Evolutionary conservation across 2,888 invertebrate species (phyloP).

Genomic region (Macaria notata): DNA sequence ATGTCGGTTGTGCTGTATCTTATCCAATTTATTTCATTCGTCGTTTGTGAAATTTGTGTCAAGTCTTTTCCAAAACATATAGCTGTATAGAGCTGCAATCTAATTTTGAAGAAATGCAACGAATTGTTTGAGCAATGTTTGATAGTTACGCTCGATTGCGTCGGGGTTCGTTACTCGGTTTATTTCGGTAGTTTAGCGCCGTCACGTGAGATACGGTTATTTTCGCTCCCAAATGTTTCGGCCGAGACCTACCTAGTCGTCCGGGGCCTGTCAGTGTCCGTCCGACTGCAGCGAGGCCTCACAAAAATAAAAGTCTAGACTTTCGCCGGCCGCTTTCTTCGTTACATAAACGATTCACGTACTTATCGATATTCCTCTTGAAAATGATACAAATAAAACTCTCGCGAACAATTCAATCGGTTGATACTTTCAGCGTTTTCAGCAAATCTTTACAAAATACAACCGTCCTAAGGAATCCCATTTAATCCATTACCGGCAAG

Average conservation of each 20-base stretch:
- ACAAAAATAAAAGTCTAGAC: constrained; percentile 31
- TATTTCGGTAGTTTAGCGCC: constrained; percentile 54
- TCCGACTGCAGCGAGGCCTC: constrained; percentile 21
- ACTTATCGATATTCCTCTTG: constrained; percentile 1
- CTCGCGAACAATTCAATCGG: too few relatives aligned
- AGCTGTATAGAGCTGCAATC: constrained; percentile 37
- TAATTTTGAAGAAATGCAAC: constrained; percentile 34
- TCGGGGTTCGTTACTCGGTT: constrained; percentile 40
- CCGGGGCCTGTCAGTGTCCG: constrained; percentile 24
- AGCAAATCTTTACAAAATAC: too few relatives aligned
- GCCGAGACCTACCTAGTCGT: constrained; percentile 24
- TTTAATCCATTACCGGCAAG: constrained; percentile 26
- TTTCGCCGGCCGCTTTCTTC: constrained; percentile 19
- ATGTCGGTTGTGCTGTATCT: constrained; percentile 13
- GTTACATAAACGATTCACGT: constrained; percentile 11
- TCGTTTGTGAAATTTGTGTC: constrained; percentile 7
- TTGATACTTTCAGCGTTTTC: too few relatives aligned
- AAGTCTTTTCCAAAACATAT: constrained; percentile 44
- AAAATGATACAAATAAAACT: too few relatives aligned
- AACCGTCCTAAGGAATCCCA: constrained; percentile 8
- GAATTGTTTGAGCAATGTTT: constrained; percentile 37
- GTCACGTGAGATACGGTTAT: constrained; percentile 63
- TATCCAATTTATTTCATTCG: constrained; percentile 13
- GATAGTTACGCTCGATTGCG: constrained; percentile 43
- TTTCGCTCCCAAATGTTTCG: constrained; percentile 52